Conservation (phyloP, 2,888 invertebrate genomes). For the Archips crataeganus region DNA sequence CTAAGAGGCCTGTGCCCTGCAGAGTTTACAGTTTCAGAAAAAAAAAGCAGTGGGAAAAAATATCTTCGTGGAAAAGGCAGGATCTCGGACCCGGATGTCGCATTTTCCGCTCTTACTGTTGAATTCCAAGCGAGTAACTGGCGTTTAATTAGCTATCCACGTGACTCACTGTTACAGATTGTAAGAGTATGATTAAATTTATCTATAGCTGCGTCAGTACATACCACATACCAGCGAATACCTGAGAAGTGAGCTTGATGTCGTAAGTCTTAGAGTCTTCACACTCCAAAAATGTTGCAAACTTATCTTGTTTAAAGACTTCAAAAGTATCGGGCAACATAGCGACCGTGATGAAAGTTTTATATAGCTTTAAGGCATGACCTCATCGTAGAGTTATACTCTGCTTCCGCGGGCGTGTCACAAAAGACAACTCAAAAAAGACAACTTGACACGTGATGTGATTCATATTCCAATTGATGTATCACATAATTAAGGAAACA, state of each 20-base stretch:
- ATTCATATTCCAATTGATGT: slow-evolving; percentile 8
- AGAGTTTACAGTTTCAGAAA: no score
- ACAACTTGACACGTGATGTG: neutral
- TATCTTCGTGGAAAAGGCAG: no score
- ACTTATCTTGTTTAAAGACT: slow-evolving; percentile 16
- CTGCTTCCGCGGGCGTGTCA: neutral
- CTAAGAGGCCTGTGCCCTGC: no score
- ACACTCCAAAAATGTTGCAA: slow-evolving; percentile 6
- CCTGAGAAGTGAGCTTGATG: neutral
- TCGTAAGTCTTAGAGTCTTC: slow-evolving; percentile 4
- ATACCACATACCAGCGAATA: neutral
- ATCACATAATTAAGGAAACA: slow-evolving; percentile 13
- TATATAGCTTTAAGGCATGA: slow-evolving; percentile 4
- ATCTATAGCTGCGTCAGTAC: slow-evolving; percentile 15
- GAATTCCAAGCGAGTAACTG: slow-evolving; percentile 12
- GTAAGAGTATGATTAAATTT: slow-evolving; percentile 29
- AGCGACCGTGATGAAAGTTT: slow-evolving; percentile 15
- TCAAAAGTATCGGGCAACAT: slow-evolving; percentile 9
- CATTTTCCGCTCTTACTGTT: slow-evolving; percentile 4
- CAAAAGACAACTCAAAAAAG: neutral
- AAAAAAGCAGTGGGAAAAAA: no score
- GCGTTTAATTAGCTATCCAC: slow-evolving; percentile 6
- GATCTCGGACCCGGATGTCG: neutral
- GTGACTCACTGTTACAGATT: slow-evolving; percentile 10
- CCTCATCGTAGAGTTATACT: slow-evolving; percentile 18